A percentile compares a stretch with the other conserved stretches of the same genome.
These are phyloP conservation scores for Axea sp. DNA, from an alignment of 2,888 invertebrate genomes.

Conservation along the genomic window DNA sequence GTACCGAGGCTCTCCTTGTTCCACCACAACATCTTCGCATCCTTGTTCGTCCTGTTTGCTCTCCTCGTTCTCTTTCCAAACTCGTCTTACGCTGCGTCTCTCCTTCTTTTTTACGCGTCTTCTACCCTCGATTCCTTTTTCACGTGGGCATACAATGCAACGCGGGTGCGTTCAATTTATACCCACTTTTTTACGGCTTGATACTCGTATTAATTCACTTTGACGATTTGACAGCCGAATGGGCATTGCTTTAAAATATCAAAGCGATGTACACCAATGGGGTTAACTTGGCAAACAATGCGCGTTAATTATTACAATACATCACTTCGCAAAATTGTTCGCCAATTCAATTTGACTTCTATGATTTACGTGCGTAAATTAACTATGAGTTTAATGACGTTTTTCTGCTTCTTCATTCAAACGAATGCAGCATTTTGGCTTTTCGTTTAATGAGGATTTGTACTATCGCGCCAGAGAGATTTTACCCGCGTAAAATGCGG, in stretches of 20 bases:
- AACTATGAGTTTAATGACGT: constrained; percentile 17
- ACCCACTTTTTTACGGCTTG: constrained; percentile 70
- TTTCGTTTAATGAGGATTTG: constrained; percentile 24
- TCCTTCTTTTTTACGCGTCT: constrained; percentile 41
- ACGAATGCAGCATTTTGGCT: not conserved
- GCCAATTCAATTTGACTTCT: constrained; percentile 30
- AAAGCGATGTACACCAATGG: constrained; percentile 37
- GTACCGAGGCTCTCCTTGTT: constrained; percentile 41
- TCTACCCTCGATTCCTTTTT: constrained; percentile 51
- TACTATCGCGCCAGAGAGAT: constrained; percentile 21
- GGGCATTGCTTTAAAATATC: constrained; percentile 47
- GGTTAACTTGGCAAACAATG: constrained; percentile 36
- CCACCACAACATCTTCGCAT: constrained; percentile 53
- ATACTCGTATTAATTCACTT: constrained; percentile 72
- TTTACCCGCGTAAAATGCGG: constrained; percentile 14
- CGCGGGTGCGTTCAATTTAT: constrained; percentile 60
- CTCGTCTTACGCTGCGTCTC: constrained; percentile 53
- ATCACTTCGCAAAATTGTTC: constrained; percentile 29
- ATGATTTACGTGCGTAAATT: constrained; percentile 37
- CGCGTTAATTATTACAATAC: constrained; percentile 56
- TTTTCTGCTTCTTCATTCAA: constrained; percentile 6
- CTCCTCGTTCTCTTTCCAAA: constrained; percentile 36
- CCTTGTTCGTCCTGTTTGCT: constrained; percentile 60
- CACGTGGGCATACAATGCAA: constrained; percentile 53
- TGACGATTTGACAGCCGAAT: constrained; percentile 71